Evolutionary conservation across 2,797 vertebrate species (phyloP), one percentile per base, ranked within the genome.

Genomic region (Coregonus ussuriensis): DNA sequence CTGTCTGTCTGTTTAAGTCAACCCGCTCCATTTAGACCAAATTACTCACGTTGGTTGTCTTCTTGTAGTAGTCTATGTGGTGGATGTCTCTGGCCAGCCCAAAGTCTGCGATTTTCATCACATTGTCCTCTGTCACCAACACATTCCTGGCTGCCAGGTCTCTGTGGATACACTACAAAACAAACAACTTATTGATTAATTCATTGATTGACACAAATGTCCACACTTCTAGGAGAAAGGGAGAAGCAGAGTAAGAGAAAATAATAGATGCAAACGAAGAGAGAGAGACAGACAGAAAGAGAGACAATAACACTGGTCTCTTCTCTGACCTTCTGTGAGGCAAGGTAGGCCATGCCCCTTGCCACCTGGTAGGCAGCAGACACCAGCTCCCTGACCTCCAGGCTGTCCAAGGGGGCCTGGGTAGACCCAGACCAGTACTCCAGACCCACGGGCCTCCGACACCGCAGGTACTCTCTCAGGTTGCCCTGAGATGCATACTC

Each of bases 11-110:
- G 35, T 47, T 47, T 47, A 47, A 47, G 41, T 47, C 41, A 47
- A 13, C 31, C 31, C 6, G 2, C 54, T 37, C 15, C n/a, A 6
- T 25, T 4, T 13, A 15, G 62, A 1, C 47, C 41, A 71, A 6
- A 7, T 54, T 4, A 70, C 95, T 94, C 83, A 98, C 97, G 0
- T 98, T 98, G 0, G 96, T 98, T 0, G 97, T 98, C 89, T 98
- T 98, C 91, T 98, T 98, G 90, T 98, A 98, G 91, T 98, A 98
- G 88, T 98, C 97, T 0, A 98, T 97, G 90, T 98, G 96, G 88
- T 98, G 97, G 84, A 98, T 94, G 85, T 98, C 97, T 0, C 97
- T 92, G 56, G 97, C 97, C 13, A 98, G 93, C 54, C 97, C 97
- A 0, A 98, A 98, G 93, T 98, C 97, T 0, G 97, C 97, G 0